Base-by-base conservation (phyloP, 2,113 vertebrate species). In the Stigmatopora argus region DNA sequence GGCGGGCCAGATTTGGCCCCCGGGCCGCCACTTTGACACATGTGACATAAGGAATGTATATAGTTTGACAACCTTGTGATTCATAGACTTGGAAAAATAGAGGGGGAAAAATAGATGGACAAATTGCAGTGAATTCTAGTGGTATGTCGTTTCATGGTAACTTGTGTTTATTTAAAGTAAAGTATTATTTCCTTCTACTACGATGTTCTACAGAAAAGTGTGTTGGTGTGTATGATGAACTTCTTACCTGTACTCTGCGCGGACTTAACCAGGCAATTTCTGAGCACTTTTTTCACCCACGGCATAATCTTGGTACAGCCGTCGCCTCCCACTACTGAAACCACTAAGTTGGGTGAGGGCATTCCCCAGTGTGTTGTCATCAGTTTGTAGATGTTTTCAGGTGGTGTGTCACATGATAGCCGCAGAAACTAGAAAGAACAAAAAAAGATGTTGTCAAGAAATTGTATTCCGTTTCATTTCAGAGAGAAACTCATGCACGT, bases 211-310 rank as follows among this genome's bases (percentile, higher is more conserved):
- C 4, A 41, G 9, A 41, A 10, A 41, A 8, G 6, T 11, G 3
- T 21, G 10, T 19, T 9, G 1, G 41, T 5, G 41, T 18, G 23
- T 26, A 1, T 12, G 9, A 19, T 13, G 13, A 7, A 23, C 26
- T 15, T 62, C 56, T 91, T 81, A 95, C 94, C 94, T 87, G 94
- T 94, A 80, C 91, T 93, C 81, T 94, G 93, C 9, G 93, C 93
- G 0, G 93, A 93, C 63, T 86, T 88, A 15, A 94, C 92, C 72
- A 95, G 86, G 17, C 92, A 93, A 0, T 91, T 90, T 8, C 93
- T 90, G 55, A 95, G 84, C 74, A 94, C 83, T 38, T 94, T 92
- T 77, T 90, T 90, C 56, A 95, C 89, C 94, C 92, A 94, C 7
- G 90, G 78, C 78, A 91, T 92, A 45, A 93, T 77, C 34, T 82